These are phyloP conservation scores for Drosophila lacteicornis DNA, from an alignment of 1,140 invertebrate genomes.

Conservation along the genomic window DNA sequence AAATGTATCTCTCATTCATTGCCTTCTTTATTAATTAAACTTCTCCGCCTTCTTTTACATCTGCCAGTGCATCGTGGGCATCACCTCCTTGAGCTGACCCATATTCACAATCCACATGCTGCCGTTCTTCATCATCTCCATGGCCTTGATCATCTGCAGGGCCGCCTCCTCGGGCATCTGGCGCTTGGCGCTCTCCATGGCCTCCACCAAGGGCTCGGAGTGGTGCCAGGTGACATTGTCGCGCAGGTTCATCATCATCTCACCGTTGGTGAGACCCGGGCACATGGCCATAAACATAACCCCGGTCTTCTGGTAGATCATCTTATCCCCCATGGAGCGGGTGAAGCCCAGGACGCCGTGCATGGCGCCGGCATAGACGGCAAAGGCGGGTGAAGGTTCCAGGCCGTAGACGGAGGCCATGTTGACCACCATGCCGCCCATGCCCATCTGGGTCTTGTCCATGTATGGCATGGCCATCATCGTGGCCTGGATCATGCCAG, in stretches of 20 bases:
- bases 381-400: slow-evolving; percentile 74
- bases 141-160: slow-evolving; percentile 66
- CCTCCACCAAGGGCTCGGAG: slow-evolving; percentile 63
- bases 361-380: slow-evolving; percentile 86
- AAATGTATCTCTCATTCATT: neutral
- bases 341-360: slow-evolving; percentile 86
- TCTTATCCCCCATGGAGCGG: slow-evolving; percentile 78
- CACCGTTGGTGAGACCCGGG: slow-evolving; percentile 70
- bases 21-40: slow-evolving; percentile 5
- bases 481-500: slow-evolving; percentile 69
- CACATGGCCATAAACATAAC: slow-evolving; percentile 74
- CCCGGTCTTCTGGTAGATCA: slow-evolving; percentile 66
- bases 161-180: slow-evolving; percentile 76
- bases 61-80: slow-evolving; percentile 71
- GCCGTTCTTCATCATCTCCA: slow-evolving; percentile 77
- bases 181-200: slow-evolving; percentile 69
- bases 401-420: slow-evolving; percentile 88
- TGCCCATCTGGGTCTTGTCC: slow-evolving; percentile 87
- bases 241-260: slow-evolving; percentile 77
- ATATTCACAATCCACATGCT: slow-evolving; percentile 73
- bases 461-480: slow-evolving; percentile 83
- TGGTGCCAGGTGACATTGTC: slow-evolving; percentile 73
- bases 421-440: slow-evolving; percentile 88
- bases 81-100: slow-evolving; percentile 72
- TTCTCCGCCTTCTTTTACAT: slow-evolving; percentile 32